Percentiles rank a stretch among this genome's conserved stretches.
phyloP scores from a whole-genome alignment of 2,113 vertebrate species.

The Osmerus eperlanus region DNA sequence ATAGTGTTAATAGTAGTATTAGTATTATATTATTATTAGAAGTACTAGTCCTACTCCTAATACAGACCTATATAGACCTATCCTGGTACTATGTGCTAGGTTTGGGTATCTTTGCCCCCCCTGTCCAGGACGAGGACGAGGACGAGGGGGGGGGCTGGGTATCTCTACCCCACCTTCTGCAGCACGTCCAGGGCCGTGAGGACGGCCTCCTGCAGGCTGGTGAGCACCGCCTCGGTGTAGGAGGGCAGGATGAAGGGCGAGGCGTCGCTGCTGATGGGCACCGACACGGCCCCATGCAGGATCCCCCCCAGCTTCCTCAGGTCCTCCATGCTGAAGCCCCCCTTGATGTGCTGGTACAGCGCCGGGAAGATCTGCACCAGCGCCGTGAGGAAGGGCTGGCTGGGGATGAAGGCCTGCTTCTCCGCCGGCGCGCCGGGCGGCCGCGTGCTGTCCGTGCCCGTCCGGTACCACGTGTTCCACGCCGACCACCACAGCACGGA shows the following conservation, averaged over 20 bases:
- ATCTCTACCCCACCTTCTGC: constrained; percentile 82
- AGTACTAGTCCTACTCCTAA: too few species aligned
- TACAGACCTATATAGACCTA: too few species aligned
- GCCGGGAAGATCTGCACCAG: constrained; percentile 97
- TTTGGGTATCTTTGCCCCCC: too few species aligned
- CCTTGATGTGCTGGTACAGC: constrained; percentile 95
- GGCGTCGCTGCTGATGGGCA: constrained; percentile 97
- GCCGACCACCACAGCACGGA: constrained; percentile 96
- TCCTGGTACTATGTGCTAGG: too few species aligned
- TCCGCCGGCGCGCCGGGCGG: constrained; percentile 78
- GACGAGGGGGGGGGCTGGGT: too few species aligned
- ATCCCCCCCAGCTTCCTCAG: constrained; percentile 92
- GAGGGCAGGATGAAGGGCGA: constrained; percentile 98
- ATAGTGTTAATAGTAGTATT: too few species aligned
- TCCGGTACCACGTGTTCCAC: constrained; percentile 95
- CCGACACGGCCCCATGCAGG: constrained; percentile 92
- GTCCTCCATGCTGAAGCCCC: constrained; percentile 95
- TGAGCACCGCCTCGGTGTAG: constrained; percentile 95
- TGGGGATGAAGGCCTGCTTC: constrained; percentile 93
- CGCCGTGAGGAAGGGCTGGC: constrained; percentile 97
- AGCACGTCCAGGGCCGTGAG: constrained; percentile 93
- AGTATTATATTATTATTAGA: too few species aligned
- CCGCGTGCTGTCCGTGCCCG: constrained; percentile 91
- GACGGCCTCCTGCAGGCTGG: constrained; percentile 94
- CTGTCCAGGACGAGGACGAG: too few species aligned